Evolutionary conservation across 2,888 invertebrate genomes (phyloP), one percentile per base, ranked within the genome.

Genomic region (Eulithis testata): DNA sequence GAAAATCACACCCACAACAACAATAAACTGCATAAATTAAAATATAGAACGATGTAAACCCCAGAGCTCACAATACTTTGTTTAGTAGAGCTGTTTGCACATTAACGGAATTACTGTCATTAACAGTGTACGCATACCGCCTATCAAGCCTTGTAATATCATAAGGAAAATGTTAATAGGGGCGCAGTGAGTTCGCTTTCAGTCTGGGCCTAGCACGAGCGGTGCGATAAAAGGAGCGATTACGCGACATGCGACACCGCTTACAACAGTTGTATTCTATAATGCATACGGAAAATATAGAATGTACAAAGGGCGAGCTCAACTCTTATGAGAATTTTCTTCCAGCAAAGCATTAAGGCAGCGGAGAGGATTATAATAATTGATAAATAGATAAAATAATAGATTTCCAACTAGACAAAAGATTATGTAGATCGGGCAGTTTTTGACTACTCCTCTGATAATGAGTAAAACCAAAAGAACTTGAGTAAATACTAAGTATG

Each of bases 121-220:
- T 72, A 73, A 66, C 59, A 54, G 65, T 65, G 62, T 72, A 65
- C 70, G 65, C 65, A 51, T 65, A 67, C 66, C 59, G 61, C 63
- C 61, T 70, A 69, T 68, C 66, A 61, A 65, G 61, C 68, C 62
- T 53, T 70, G 68, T 70, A 74, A 72, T 71, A 76, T 73, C 73
- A 73, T 73, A 77, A 78, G 75, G 77, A 69, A 76, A 77, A 82
- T 79, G 80, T 78, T 81, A 80, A 83, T 80, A 73, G 76, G 73
- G 36, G 53, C 65, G 69, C 71, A 73, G 74, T 80, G 80, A 82
- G 76, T 77, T 59, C 49, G 73, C 78, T 71, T 76, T 76, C 75
- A 71, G 60, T 58, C 21, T 57, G 52, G 62, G 1, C 27, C 51
- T 5, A 2, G 27, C 56, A 54, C 9, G 27, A 57, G 60, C 63